Percentiles rank a stretch among this genome's conserved stretches.
phyloP scores from a whole-genome alignment of 1,140 invertebrate species.

The Papilio helenus region DNA sequence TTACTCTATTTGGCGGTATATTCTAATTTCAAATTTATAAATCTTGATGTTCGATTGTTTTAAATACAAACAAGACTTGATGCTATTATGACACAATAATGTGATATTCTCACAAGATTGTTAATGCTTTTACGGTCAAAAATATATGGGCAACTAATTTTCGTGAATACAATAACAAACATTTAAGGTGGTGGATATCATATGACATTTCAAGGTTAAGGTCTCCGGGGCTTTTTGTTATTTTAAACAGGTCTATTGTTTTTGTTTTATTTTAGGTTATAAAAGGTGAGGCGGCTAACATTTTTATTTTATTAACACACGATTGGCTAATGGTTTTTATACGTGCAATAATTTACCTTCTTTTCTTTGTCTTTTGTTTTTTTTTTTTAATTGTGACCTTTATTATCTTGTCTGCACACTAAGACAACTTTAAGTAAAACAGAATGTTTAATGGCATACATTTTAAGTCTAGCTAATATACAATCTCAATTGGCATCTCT shows the following conservation, averaged over 20 bases:
- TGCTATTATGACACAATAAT: background rate
- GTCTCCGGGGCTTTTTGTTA: slow-evolving; percentile 34
- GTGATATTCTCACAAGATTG: background rate
- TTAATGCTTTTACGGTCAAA: background rate
- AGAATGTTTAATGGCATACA: background rate
- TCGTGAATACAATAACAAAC: background rate
- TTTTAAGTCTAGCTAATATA: background rate
- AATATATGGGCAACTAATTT: background rate
- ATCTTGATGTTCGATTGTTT: too few species aligned
- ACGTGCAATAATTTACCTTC: background rate
- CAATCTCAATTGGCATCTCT: background rate
- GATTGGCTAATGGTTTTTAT: slow-evolving; percentile 16
- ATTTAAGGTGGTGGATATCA: slow-evolving; percentile 48
- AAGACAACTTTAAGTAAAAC: background rate
- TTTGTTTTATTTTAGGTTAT: slow-evolving; percentile 25
- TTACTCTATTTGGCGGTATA: too few species aligned
- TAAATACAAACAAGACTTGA: too few species aligned
- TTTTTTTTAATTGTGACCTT: background rate
- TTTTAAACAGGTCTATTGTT: background rate
- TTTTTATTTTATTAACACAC: slow-evolving; percentile 16
- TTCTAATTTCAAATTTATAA: too few species aligned
- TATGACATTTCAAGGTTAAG: slow-evolving; percentile 50
- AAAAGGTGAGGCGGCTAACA: slow-evolving; percentile 24
- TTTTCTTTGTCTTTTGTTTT: background rate
- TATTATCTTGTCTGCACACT: background rate